These are phyloP conservation scores for Beroe forskalii DNA, from an alignment of 37 sponge, comb jelly and placozoan species.

Conservation along the genomic window DNA sequence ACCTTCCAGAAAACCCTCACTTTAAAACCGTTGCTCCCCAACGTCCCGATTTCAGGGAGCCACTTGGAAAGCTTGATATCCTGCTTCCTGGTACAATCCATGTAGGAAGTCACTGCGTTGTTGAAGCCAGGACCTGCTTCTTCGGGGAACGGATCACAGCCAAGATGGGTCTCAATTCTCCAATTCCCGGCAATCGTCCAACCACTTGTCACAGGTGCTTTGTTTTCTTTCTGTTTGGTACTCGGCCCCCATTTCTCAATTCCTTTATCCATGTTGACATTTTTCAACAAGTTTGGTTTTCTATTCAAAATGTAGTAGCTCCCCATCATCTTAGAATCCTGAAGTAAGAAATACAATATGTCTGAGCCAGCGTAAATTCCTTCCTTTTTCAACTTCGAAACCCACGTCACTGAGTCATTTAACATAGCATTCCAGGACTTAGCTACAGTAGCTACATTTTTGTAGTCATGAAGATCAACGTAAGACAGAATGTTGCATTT, in stretches of 20 bases:
- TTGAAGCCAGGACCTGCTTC: background rate
- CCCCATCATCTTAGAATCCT: background rate
- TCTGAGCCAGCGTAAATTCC: background rate
- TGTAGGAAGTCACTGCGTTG: conserved; percentile 48
- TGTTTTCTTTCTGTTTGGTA: background rate
- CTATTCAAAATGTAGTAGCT: background rate
- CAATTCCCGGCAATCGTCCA: background rate
- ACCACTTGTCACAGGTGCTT: background rate
- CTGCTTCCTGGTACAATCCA: background rate
- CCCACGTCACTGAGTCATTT: background rate
- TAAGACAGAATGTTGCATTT: background rate
- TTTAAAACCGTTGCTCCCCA: background rate
- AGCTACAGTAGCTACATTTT: background rate
- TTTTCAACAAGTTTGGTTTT: conserved; percentile 3
- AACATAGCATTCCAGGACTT: background rate
- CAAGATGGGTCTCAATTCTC: conserved; percentile 51
- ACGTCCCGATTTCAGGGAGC: background rate
- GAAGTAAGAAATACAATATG: background rate
- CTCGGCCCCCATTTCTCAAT: background rate
- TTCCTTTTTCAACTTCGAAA: background rate
- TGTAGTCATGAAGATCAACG: background rate
- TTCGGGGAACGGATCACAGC: conserved; percentile 42
- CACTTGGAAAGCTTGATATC: background rate
- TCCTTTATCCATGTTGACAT: conserved; percentile 42
- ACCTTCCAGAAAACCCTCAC: conserved; percentile 16